Conservation (phyloP, 1,140 invertebrate species). For the Yoshiicerus persimilis region DNA sequence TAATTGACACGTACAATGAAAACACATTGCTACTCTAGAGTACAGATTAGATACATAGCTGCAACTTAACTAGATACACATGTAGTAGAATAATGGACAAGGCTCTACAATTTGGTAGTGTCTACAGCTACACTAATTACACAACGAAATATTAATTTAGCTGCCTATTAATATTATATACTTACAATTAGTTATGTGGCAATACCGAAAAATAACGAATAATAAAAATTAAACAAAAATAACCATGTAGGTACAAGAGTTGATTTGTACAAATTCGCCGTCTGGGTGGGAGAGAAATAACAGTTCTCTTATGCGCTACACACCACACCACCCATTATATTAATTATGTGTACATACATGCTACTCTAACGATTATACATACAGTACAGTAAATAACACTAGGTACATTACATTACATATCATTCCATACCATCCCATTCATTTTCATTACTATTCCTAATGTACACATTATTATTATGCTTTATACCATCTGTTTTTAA, state of each 20-base stretch:
- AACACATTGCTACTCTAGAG: background rate
- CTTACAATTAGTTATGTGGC: background rate
- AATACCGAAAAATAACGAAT: constrained; percentile 20
- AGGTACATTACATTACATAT: background rate
- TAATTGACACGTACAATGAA: background rate
- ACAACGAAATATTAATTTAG: background rate
- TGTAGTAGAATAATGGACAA: background rate
- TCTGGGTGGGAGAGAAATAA: constrained; percentile 6
- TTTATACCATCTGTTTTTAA: background rate
- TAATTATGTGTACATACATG: background rate
- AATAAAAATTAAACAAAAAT: constrained; percentile 24
- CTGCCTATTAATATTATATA: background rate
- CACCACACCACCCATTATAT: background rate
- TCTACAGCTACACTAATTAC: background rate
- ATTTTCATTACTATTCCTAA: background rate
- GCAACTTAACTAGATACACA: background rate
- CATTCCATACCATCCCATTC: background rate
- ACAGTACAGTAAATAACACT: background rate
- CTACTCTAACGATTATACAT: background rate
- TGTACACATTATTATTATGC: background rate
- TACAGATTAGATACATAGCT: background rate
- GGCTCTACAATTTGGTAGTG: background rate
- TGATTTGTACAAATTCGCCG: constrained; percentile 22
- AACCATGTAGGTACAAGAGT: constrained; percentile 22
- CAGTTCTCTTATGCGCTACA: constrained; percentile 6